Evolutionary conservation across 2,797 vertebrate species (phyloP).

Genomic region (Crax fasciolata): DNA sequence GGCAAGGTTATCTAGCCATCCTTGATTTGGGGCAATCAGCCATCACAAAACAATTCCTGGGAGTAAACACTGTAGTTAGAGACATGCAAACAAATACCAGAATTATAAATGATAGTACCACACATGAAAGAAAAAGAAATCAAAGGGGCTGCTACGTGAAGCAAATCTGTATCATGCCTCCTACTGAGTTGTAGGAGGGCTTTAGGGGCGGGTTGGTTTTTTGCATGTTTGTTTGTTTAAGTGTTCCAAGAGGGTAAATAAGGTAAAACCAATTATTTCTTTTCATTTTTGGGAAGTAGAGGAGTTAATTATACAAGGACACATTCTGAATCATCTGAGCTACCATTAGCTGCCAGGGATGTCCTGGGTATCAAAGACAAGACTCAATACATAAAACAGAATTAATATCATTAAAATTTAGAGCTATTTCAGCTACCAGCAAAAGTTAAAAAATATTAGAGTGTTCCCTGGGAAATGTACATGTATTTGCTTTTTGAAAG

Average conservation of each 20-base stretch:
- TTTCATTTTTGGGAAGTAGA: constrained; percentile 30
- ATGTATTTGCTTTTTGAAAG: constrained; percentile 35
- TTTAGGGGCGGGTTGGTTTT: constrained; percentile 5
- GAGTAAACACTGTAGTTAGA: constrained; percentile 75
- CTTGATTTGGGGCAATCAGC: constrained; percentile 77
- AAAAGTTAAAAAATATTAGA: neutral
- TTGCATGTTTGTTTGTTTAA: constrained; percentile 13
- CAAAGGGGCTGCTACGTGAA: constrained; percentile 62
- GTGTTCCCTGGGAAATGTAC: neutral
- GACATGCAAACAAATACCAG: constrained; percentile 68
- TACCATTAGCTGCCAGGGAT: neutral
- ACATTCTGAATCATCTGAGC: neutral
- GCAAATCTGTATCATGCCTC: constrained; percentile 49
- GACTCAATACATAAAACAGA: neutral
- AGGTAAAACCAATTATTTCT: neutral
- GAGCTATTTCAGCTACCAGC: neutral
- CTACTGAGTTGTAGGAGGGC: constrained; percentile 15
- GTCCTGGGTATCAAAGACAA: neutral
- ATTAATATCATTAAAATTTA: neutral
- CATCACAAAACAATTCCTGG: constrained; percentile 76
- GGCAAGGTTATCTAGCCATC: constrained; percentile 68
- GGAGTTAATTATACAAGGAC: neutral
- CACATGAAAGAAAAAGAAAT: constrained; percentile 68
- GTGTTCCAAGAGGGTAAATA: neutral
- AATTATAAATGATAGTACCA: constrained; percentile 73